Evolutionary conservation across 2,888 invertebrate genomes (phyloP), one percentile per base, ranked within the genome.

Genomic region (Syritta pipiens): DNA sequence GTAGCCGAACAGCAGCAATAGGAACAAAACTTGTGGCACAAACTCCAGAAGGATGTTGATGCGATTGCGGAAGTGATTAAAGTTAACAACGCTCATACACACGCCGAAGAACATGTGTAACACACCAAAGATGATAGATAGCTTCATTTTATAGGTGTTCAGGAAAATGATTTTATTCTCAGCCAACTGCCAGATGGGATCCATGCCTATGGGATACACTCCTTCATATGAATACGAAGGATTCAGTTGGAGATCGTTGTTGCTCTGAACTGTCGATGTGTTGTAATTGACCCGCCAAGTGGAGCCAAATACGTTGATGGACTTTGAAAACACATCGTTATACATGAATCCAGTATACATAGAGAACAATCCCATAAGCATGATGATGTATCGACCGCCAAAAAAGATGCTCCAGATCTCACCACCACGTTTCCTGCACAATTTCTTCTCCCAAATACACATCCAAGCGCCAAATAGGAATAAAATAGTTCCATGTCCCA

Each of bases 381-480:
- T 91, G 62, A 99, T 96, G 81, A 99, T 97, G 90, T 99, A 99
- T 60, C 99, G 95, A 7, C 99, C 99, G 81, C 96, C 96, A 89
- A 98, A 98, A 91, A 99, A 98, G 83, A 97, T 99, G 87, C 94
- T 96, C 96, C 97, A 98, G 83, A 99, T 98, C 94, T 97, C 96
- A 86, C 92, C 94, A 85, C 89, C 92, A 24, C 92, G 91, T 83
- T 94, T 94, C 85, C 93, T 92, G 3, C 91, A 91, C 59, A 97
- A 90, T 63, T 92, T 92, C 82, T 93, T 94, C 88, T 98, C 98
- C 79, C 91, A 92, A 48, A 93, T 82, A 40, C 96, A 93, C 94
- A 98, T 94, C 93, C 93, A 97, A 0, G 90, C 90, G 1, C 94
- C 96, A 86, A 96, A 96, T 19, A 93, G 81, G 7, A 93, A 90